These are phyloP conservation scores for Podarcis siculus DNA, from an alignment of 2,797 vertebrate genomes.

Conservation along the genomic window DNA sequence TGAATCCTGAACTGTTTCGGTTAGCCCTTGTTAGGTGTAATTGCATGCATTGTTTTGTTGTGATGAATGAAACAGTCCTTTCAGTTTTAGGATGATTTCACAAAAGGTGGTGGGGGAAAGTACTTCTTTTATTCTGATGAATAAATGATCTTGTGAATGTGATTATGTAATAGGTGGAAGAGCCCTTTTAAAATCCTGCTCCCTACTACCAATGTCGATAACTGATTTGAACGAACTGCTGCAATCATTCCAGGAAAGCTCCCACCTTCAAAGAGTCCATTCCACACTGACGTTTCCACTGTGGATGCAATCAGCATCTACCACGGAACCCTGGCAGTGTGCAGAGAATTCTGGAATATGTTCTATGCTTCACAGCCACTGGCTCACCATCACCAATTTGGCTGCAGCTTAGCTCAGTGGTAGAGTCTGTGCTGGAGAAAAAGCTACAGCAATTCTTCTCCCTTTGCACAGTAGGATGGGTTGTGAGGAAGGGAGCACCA, in stretches of 20 bases:
- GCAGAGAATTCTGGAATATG: not conserved
- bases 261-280: not conserved
- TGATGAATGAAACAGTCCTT: not conserved
- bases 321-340: not conserved
- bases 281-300: not conserved
- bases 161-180: not conserved
- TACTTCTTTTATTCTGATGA: not conserved
- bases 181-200: not conserved
- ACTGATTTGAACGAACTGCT: not conserved
- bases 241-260: not conserved
- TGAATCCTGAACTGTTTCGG: not conserved
- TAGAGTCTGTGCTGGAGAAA: too few relatives aligned
- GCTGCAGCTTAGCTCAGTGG: too few relatives aligned
- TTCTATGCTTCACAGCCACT: not conserved
- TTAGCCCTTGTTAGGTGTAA: not conserved
- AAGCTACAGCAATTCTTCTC: too few relatives aligned
- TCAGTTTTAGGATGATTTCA: conserved; percentile 1
- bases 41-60: not conserved
- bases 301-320: not conserved
- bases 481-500: too few relatives aligned
- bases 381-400: too few relatives aligned
- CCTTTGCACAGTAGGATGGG: too few relatives aligned
- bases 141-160: not conserved
- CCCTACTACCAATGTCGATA: not conserved
- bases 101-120: not conserved